Conservation (phyloP, 2,797 vertebrate genomes). For the Lacerta agilis region DNA sequence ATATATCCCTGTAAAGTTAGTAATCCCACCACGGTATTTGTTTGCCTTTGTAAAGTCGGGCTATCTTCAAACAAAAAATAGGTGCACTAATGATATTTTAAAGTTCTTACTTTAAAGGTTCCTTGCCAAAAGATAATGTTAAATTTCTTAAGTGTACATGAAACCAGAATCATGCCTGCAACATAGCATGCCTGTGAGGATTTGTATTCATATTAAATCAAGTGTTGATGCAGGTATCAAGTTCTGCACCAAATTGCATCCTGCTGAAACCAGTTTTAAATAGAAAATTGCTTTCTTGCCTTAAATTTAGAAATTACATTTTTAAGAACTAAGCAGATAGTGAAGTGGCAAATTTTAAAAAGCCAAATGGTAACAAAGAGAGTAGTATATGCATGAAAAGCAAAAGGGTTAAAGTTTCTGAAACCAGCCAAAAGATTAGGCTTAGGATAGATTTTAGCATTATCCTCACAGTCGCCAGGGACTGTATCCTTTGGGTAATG, state of each 20-base stretch:
- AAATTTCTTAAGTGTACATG: slow-evolving; percentile 4
- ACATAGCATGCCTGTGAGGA: not conserved
- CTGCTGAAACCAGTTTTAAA: not conserved
- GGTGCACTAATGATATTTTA: slow-evolving; percentile 54
- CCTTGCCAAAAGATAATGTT: slow-evolving; percentile 32
- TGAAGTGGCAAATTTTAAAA: not conserved
- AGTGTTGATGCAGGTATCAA: not conserved
- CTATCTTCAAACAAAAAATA: slow-evolving; percentile 55
- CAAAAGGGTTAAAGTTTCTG: not conserved
- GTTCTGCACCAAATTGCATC: not conserved
- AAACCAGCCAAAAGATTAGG: not conserved
- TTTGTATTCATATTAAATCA: not conserved
- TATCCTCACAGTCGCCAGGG: not conserved
- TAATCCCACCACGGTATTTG: slow-evolving; percentile 49
- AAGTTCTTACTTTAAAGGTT: slow-evolving; percentile 13
- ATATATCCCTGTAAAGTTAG: slow-evolving; percentile 60
- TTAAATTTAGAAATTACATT: not conserved
- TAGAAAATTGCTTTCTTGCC: not conserved
- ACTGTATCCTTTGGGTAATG: not conserved
- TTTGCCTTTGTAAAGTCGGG: slow-evolving; percentile 67
- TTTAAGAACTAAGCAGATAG: not conserved
- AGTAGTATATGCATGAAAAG: not conserved
- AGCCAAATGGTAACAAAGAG: not conserved
- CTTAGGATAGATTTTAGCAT: not conserved
- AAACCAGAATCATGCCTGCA: not conserved